These are phyloP conservation scores for Drosophila greeni DNA, from an alignment of 2,888 invertebrate species.

Conservation along the genomic window DNA sequence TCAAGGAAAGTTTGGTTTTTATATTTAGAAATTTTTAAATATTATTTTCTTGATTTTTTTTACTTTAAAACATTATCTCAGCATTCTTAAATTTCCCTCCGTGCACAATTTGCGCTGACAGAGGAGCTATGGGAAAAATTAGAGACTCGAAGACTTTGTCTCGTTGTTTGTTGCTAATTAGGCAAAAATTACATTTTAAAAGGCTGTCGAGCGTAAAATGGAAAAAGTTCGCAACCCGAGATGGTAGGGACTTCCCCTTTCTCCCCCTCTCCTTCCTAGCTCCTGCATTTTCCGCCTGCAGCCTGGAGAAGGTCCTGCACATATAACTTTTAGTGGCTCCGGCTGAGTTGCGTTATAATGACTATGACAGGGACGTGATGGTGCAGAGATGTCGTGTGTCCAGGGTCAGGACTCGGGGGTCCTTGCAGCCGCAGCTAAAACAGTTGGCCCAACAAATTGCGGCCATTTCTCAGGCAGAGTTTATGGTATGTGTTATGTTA, in stretches of 20 bases:
- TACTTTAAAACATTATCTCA: neutral
- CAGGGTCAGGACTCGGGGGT: constrained; percentile 19
- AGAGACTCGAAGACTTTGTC: constrained; percentile 30
- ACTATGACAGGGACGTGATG: constrained; percentile 54
- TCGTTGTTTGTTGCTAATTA: constrained; percentile 73
- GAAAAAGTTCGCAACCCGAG: constrained; percentile 63
- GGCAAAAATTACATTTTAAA: constrained; percentile 74
- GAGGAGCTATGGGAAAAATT: constrained; percentile 26
- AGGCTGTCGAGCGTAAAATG: constrained; percentile 74
- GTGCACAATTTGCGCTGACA: constrained; percentile 1
- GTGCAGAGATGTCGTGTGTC: constrained; percentile 29
- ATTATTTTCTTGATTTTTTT: neutral
- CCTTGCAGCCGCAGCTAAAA: constrained; percentile 18
- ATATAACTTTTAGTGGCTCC: constrained; percentile 55
- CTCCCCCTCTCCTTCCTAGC: no score
- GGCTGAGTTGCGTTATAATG: constrained; percentile 48
- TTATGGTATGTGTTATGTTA: constrained; percentile 32
- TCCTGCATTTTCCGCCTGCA: constrained; percentile 15
- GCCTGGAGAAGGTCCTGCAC: constrained; percentile 37
- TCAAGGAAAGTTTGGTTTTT: no score
- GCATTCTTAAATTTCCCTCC: constrained; percentile 1
- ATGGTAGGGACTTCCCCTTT: no score
- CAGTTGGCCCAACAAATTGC: constrained; percentile 25
- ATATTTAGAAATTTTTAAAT: neutral
- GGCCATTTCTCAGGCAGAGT: constrained; percentile 31